Conservation (phyloP, 2,888 invertebrate species). For the Griposia aprilina region DNA sequence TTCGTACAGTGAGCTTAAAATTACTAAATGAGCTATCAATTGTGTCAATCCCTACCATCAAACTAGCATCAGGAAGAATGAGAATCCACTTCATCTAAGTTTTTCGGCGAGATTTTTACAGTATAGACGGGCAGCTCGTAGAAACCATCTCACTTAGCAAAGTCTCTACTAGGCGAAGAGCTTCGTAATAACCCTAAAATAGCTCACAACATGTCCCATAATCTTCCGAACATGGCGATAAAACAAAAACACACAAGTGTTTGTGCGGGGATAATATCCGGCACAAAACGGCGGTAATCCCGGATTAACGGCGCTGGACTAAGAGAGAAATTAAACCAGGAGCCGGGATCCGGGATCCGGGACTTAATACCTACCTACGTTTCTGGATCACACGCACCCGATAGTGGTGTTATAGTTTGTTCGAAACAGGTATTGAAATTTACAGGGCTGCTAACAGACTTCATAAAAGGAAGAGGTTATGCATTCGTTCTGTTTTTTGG, state of each 20-base stretch:
- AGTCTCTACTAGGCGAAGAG: not conserved
- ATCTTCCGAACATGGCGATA: slow-evolving; percentile 2
- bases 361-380: slow-evolving; percentile 33
- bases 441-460: slow-evolving; percentile 6
- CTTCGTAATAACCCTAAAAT: not conserved
- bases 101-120: not conserved
- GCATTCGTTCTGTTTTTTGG: too few species aligned
- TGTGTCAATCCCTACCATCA: not conserved
- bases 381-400: slow-evolving; percentile 31
- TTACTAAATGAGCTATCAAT: not conserved
- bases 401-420: slow-evolving; percentile 21
- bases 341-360: slow-evolving; percentile 43
- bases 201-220: not conserved
- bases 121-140: not conserved
- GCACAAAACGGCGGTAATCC: slow-evolving; percentile 59
- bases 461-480: not conserved
- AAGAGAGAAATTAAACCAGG: slow-evolving; percentile 63
- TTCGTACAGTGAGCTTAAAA: not conserved
- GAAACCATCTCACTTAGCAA: not conserved
- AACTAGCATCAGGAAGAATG: not conserved
- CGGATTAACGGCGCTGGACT: slow-evolving; percentile 53
- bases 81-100: not conserved
- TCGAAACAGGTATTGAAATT: slow-evolving; percentile 18
- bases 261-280: slow-evolving; percentile 37
- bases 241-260: slow-evolving; percentile 20